Evolutionary conservation across 2,888 invertebrate species (phyloP).

Genomic region (Hyppa rectilinea): DNA sequence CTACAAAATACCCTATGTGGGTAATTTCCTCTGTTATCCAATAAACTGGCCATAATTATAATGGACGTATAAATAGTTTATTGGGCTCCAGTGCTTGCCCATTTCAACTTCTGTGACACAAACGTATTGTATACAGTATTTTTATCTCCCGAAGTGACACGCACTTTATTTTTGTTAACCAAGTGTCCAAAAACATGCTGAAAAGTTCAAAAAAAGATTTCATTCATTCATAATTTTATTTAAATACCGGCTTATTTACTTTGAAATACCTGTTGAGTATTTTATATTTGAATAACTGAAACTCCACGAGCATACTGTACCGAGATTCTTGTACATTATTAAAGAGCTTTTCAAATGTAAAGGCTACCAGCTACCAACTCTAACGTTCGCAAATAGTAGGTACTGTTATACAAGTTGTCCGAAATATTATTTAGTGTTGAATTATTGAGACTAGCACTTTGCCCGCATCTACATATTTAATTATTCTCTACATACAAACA

Average conservation of each 20-base stretch:
- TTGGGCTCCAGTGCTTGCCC: conserved; percentile 38
- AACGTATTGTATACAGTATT: background rate
- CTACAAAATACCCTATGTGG: conserved; percentile 31
- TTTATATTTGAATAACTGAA: conserved; percentile 9
- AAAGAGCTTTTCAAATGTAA: conserved; percentile 28
- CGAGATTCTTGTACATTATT: conserved; percentile 49
- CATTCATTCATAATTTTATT: background rate
- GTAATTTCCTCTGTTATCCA: conserved; percentile 30
- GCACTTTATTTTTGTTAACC: no score
- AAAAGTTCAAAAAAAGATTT: background rate
- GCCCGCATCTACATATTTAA: no score
- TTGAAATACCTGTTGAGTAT: background rate
- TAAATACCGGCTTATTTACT: background rate
- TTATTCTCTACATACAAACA: no score
- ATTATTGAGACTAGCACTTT: no score
- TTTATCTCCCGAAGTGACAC: no score
- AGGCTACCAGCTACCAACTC: conserved; percentile 1
- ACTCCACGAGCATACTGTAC: background rate
- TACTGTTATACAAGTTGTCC: background rate
- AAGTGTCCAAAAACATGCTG: no score
- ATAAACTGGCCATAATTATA: conserved; percentile 56
- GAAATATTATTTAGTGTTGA: background rate
- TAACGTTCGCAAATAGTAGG: conserved; percentile 6
- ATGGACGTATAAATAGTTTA: conserved; percentile 51
- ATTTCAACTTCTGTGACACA: conserved; percentile 18